A percentile compares a stretch with the other conserved stretches of the same genome.
These are phyloP conservation scores for Camponotus floridanus DNA, from an alignment of 1,140 invertebrate genomes.

Conservation along the genomic window DNA sequence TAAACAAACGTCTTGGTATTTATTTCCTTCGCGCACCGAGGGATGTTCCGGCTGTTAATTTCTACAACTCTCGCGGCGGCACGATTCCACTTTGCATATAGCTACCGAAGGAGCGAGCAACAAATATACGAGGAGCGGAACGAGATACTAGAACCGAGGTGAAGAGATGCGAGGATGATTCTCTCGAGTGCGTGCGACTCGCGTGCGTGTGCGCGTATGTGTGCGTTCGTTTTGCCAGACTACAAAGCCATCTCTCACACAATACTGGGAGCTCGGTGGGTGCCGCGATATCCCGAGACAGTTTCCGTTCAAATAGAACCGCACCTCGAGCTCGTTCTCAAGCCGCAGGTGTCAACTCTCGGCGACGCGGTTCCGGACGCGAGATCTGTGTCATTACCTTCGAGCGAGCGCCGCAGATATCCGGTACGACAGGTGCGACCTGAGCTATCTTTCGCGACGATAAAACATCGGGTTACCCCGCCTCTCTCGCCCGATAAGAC, in stretches of 20 bases:
- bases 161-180: constrained; percentile 7
- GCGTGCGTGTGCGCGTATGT: constrained; percentile 5
- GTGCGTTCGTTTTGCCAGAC: constrained; percentile 62
- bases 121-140: constrained; percentile 64
- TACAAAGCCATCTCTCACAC: constrained; percentile 78
- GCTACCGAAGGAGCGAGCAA: constrained; percentile 61
- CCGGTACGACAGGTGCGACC: constrained; percentile 59
- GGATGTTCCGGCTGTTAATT: constrained; percentile 59
- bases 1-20: neutral
- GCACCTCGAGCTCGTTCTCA: constrained; percentile 71
- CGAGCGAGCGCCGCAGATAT: constrained; percentile 19
- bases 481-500: constrained; percentile 15
- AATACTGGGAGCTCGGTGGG: constrained; percentile 76
- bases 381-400: constrained; percentile 74
- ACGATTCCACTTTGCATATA: constrained; percentile 66
- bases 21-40: neutral
- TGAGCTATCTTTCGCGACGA: constrained; percentile 32
- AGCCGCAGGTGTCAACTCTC: constrained; percentile 80
- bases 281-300: constrained; percentile 73
- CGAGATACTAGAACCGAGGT: constrained; percentile 39
- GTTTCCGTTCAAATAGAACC: constrained; percentile 81
- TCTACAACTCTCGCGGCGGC: constrained; percentile 58
- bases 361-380: constrained; percentile 75
- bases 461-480: constrained; percentile 37
- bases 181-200: constrained; percentile 55